Evolutionary conservation across 2,797 vertebrate species (phyloP).

Genomic region (Leptoclinus maculatus): DNA sequence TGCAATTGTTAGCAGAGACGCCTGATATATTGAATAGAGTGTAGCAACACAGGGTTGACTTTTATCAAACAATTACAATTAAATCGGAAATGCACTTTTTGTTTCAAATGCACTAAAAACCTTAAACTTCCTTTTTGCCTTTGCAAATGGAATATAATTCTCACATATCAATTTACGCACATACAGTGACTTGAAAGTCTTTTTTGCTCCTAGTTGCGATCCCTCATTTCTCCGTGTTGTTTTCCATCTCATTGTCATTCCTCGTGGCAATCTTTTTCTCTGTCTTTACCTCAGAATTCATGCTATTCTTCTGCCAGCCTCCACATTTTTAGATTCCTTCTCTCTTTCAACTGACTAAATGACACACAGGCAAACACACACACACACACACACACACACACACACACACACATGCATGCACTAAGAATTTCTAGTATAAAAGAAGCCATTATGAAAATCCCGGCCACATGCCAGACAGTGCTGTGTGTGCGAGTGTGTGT

Average conservation of each 20-base stretch:
- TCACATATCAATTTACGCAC: neutral
- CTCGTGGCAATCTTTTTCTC: neutral
- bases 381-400: neutral
- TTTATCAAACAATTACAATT: neutral
- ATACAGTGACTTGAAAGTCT: neutral
- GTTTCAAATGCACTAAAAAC: neutral
- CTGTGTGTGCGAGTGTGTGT: neutral
- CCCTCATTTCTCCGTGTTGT: neutral
- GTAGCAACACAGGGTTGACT: neutral
- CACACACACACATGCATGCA: neutral
- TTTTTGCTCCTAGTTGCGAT: neutral
- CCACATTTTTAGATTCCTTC: neutral
- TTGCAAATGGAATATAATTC: neutral
- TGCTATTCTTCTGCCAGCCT: neutral
- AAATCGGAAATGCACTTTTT: neutral
- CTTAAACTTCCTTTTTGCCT: neutral
- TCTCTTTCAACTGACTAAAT: conserved; percentile 18
- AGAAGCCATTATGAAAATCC: conserved; percentile 29
- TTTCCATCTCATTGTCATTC: conserved; percentile 27
- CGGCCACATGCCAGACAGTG: conserved; percentile 8
- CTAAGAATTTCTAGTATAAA: conserved; percentile 2
- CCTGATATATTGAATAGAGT: neutral
- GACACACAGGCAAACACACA: neutral
- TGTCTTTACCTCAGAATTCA: conserved; percentile 18
- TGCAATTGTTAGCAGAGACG: neutral